Evolutionary conservation across 2,888 invertebrate genomes (phyloP).

Genomic region (Caenorhabditis sp.): DNA sequence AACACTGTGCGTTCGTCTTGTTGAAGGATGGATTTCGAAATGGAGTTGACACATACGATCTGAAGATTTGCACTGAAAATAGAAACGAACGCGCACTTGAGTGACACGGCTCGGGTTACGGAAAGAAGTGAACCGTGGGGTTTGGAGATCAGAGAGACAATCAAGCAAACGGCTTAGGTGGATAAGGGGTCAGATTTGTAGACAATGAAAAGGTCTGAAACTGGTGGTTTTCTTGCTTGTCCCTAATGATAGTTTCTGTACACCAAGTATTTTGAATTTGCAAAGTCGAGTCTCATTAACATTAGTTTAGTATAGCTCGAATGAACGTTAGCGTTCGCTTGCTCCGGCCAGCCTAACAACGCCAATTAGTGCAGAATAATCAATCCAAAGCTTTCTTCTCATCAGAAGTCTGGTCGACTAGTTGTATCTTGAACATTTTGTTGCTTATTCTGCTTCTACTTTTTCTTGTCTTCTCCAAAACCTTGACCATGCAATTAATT

Average conservation of each 20-base stretch:
- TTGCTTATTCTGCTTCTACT: conserved; percentile 5
- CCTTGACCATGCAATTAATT: conserved; percentile 62
- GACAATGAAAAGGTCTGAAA: too few relatives aligned
- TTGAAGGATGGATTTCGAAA: conserved; percentile 59
- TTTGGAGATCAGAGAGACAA: too few relatives aligned
- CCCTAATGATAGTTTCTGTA: too few relatives aligned
- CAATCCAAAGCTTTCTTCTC: conserved; percentile 21
- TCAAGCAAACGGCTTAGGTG: too few relatives aligned
- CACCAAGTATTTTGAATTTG: too few relatives aligned
- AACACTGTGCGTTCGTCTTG: conserved; percentile 43
- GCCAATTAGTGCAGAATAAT: conserved; percentile 17
- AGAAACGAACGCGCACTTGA: conserved; percentile 61
- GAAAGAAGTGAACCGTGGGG: conserved; percentile 13
- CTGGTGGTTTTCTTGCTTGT: too few relatives aligned
- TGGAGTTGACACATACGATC: conserved; percentile 49
- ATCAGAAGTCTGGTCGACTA: conserved; percentile 1
- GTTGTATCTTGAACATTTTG: conserved; percentile 28
- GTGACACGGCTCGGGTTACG: conserved; percentile 57
- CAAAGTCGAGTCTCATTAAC: too few relatives aligned
- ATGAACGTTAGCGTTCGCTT: not conserved
- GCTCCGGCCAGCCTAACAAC: not conserved
- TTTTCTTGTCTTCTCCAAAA: conserved; percentile 12
- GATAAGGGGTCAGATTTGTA: too few relatives aligned
- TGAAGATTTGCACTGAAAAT: conserved; percentile 53
- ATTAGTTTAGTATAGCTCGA: too few relatives aligned